These are phyloP conservation scores for Thalassophryne amazonica DNA, from an alignment of 2,797 vertebrate genomes.

Conservation along the genomic window DNA sequence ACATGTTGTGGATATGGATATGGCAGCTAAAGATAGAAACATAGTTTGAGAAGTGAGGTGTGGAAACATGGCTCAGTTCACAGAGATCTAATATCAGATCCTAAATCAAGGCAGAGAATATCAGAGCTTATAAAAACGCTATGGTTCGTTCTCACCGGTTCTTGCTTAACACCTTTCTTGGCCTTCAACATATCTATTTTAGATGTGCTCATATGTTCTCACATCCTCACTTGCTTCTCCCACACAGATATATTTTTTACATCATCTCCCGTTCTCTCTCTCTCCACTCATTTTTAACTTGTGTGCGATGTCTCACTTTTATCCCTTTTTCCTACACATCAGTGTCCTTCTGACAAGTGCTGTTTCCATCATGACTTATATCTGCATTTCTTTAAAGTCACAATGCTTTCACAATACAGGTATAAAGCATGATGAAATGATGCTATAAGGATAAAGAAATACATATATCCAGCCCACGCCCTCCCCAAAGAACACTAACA, in stretches of 20 bases:
- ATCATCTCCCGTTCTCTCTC: background rate
- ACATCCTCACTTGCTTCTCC: conserved; percentile 1
- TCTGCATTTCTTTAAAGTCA: too few species aligned
- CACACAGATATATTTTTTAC: conserved; percentile 1
- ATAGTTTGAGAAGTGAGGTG: conserved; percentile 32
- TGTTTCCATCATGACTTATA: too few species aligned
- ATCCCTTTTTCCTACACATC: too few species aligned
- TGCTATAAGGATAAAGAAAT: too few species aligned
- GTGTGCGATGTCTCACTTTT: too few species aligned
- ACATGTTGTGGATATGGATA: conserved; percentile 41
- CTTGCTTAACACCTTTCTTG: conserved; percentile 19
- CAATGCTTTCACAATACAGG: too few species aligned
- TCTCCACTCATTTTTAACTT: background rate
- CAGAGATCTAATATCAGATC: conserved; percentile 59
- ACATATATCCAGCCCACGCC: too few species aligned
- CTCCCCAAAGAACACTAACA: too few species aligned
- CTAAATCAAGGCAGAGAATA: conserved; percentile 47
- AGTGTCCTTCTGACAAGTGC: too few species aligned
- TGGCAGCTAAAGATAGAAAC: conserved; percentile 67
- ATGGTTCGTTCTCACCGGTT: conserved; percentile 36
- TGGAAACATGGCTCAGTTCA: conserved; percentile 42
- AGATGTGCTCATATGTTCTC: conserved; percentile 19
- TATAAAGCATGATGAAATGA: too few species aligned
- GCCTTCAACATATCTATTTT: conserved; percentile 30
- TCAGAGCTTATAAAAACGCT: conserved; percentile 69